Evolutionary conservation across 2,113 vertebrate genomes (phyloP).

Genomic region (Leptobrachium leishanense): DNA sequence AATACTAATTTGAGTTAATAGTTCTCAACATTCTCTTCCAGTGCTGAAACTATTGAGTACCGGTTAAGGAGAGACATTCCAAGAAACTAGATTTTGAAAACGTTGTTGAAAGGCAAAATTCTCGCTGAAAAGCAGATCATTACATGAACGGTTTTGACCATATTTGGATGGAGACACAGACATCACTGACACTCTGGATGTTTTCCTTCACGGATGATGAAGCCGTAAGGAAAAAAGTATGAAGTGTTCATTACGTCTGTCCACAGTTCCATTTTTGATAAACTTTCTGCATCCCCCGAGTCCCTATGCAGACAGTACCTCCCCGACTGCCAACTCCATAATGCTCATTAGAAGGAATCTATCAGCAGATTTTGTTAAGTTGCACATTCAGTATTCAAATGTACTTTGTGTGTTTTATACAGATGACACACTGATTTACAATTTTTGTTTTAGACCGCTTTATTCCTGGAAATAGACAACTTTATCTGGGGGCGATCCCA

Average conservation of each 20-base stretch:
- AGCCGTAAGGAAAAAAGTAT: constrained; percentile 14
- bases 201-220: constrained; percentile 42
- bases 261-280: constrained; percentile 11
- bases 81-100: not conserved
- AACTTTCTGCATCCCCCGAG: constrained; percentile 9
- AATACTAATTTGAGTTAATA: too few species aligned
- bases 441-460: too few species aligned
- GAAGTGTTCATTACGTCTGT: constrained; percentile 39
- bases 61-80: too few species aligned
- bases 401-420: too few species aligned
- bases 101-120: not conserved
- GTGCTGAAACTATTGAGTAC: too few species aligned
- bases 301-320: not conserved
- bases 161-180: constrained; percentile 18
- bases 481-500: too few species aligned
- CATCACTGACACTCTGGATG: constrained; percentile 32
- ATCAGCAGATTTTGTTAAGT: not conserved
- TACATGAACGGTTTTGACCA: not conserved
- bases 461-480: too few species aligned
- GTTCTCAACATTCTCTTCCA: too few species aligned
- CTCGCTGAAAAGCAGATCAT: not conserved
- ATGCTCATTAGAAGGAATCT: not conserved
- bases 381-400: not conserved
- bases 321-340: not conserved
- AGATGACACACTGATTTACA: too few species aligned